A percentile compares a stretch with the other conserved stretches of the same genome.
phyloP scores from a whole-genome alignment of 2,113 vertebrate species.

The Accipiter cooperii region DNA sequence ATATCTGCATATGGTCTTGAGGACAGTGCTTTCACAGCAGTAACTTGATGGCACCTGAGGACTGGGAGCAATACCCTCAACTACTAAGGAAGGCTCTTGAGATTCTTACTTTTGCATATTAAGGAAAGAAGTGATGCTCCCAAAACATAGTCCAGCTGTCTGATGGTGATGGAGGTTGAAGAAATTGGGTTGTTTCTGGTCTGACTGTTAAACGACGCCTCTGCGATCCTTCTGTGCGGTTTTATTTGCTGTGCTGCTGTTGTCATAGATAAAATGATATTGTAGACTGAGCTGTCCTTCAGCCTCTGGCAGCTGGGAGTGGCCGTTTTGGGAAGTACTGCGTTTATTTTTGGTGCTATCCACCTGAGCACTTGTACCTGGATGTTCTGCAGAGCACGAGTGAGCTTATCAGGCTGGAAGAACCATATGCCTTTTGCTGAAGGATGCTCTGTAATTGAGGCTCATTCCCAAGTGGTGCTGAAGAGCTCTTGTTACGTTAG shows the following conservation, averaged over 20 bases:
- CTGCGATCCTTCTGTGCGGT: not conserved
- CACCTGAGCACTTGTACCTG: not conserved
- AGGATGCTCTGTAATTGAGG: not conserved
- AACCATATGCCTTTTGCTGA: not conserved
- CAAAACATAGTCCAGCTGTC: accelerated
- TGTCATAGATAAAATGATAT: not conserved
- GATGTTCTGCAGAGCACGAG: not conserved
- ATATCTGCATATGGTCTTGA: not conserved
- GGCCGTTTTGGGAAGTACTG: not conserved
- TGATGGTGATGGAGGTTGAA: not conserved
- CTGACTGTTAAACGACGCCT: accelerated
- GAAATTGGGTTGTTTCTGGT: not conserved
- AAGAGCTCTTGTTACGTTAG: not conserved
- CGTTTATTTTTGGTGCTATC: not conserved
- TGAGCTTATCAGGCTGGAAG: not conserved
- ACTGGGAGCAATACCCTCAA: not conserved
- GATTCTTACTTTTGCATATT: not conserved
- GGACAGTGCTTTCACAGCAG: too few relatives aligned
- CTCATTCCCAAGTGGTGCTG: not conserved
- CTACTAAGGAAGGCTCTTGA: not conserved
- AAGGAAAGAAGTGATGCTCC: not conserved
- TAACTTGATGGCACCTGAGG: not conserved
- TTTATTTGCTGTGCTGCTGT: not conserved
- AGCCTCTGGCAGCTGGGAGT: not conserved
- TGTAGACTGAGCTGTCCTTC: not conserved